Percentiles rank a stretch among this genome's conserved stretches.
These are phyloP conservation scores for Julus scanicus DNA, from an alignment of 2,888 invertebrate species.

Conservation along the genomic window DNA sequence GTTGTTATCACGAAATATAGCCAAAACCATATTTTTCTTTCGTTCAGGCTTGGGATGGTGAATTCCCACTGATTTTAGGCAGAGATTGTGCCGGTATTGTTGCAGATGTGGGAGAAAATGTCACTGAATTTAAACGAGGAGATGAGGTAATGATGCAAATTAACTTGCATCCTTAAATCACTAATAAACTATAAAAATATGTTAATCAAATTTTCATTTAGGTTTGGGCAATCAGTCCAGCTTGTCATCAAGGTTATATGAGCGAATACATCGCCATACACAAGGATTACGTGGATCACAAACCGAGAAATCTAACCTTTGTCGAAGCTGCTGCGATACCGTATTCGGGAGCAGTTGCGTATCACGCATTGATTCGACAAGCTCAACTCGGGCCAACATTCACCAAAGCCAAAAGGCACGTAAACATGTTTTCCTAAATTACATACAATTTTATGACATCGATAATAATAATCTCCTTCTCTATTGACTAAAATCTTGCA, in stretches of 20 bases:
- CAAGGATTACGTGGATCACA: slow-evolving; percentile 65
- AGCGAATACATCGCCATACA: slow-evolving; percentile 59
- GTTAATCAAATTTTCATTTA: slow-evolving; percentile 25
- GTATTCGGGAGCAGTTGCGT: slow-evolving; percentile 72
- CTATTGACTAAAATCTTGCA: background rate
- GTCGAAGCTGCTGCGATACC: slow-evolving; percentile 74
- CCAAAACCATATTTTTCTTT: background rate
- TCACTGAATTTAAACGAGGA: slow-evolving; percentile 72
- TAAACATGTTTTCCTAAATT: background rate
- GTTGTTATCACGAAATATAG: background rate
- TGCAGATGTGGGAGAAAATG: slow-evolving; percentile 72
- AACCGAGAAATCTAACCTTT: slow-evolving; percentile 72
- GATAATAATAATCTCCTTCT: background rate
- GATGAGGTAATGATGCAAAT: slow-evolving; percentile 71
- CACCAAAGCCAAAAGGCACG: slow-evolving; percentile 70
- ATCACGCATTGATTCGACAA: slow-evolving; percentile 69
- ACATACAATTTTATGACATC: background rate
- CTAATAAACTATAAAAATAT: background rate
- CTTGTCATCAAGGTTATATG: slow-evolving; percentile 67
- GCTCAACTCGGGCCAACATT: slow-evolving; percentile 69
- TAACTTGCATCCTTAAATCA: background rate
- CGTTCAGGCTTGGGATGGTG: slow-evolving; percentile 53
- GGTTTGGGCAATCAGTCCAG: slow-evolving; percentile 54
- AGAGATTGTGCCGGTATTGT: slow-evolving; percentile 74
- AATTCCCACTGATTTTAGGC: slow-evolving; percentile 71